phyloP scores from a whole-genome alignment of 2,888 invertebrate species.

The Diploptera punctata region DNA sequence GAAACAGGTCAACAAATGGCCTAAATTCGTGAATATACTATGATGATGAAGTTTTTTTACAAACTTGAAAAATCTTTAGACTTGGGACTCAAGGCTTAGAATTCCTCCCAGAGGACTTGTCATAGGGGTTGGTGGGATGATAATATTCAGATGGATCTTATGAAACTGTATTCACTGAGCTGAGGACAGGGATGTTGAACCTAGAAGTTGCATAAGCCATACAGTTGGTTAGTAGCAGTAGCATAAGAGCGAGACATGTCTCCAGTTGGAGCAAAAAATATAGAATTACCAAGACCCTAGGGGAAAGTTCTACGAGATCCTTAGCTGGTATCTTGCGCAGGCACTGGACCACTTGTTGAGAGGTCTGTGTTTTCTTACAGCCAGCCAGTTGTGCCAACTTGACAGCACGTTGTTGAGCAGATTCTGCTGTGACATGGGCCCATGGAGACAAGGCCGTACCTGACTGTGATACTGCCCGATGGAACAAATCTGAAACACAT shows the following conservation, averaged over 20 bases:
- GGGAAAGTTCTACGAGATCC: constrained; percentile 23
- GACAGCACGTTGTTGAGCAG: constrained; percentile 39
- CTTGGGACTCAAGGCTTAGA: too few relatives aligned
- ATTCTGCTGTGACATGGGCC: constrained; percentile 31
- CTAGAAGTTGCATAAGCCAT: not conserved
- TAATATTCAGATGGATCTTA: not conserved
- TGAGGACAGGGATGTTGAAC: not conserved
- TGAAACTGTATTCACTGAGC: not conserved
- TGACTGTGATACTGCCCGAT: constrained; percentile 39
- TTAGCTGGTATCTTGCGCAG: constrained; percentile 29
- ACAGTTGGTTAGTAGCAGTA: not conserved
- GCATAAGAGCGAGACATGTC: not conserved
- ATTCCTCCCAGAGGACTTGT: too few relatives aligned
- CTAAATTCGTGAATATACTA: too few relatives aligned
- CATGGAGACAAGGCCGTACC: constrained; percentile 42
- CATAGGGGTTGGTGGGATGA: not conserved
- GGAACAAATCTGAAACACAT: constrained; percentile 36
- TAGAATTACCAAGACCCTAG: constrained; percentile 21
- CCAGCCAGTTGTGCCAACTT: constrained; percentile 38
- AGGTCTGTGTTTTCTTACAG: constrained; percentile 31
- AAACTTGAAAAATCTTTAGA: too few relatives aligned
- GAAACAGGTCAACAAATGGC: too few relatives aligned
- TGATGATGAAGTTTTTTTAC: too few relatives aligned
- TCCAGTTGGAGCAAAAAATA: not conserved
- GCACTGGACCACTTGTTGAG: constrained; percentile 25